Percentiles rank a stretch among this genome's conserved stretches.
These are phyloP conservation scores for Trachymyrmex cornetzi DNA, from an alignment of 1,140 invertebrate species.

Conservation along the genomic window DNA sequence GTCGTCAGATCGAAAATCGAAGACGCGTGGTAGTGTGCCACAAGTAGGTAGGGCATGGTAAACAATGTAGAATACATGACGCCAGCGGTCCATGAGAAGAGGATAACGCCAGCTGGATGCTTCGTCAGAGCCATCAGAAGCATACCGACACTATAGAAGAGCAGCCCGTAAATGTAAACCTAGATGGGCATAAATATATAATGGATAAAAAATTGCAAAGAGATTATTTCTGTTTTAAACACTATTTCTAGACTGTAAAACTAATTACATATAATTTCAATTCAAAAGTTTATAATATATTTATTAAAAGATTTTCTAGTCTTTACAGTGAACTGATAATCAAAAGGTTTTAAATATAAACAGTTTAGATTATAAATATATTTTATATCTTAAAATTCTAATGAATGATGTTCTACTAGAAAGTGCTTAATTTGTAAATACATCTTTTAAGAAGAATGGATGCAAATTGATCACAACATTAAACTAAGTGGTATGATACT, in stretches of 20 bases:
- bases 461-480: neutral
- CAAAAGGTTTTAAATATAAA: too few relatives aligned
- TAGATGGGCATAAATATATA: neutral
- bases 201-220: neutral
- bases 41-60: constrained; percentile 97
- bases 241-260: neutral
- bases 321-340: too few relatives aligned
- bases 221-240: neutral
- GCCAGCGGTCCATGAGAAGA: constrained; percentile 96
- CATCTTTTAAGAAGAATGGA: neutral
- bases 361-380: too few relatives aligned
- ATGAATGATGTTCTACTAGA: too few relatives aligned
- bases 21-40: constrained; percentile 96
- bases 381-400: too few relatives aligned
- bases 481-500: neutral
- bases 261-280: neutral
- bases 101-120: constrained; percentile 92
- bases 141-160: constrained; percentile 96
- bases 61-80: constrained; percentile 99
- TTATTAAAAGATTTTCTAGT: too few relatives aligned
- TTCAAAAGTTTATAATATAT: neutral
- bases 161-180: constrained; percentile 96
- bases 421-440: neutral
- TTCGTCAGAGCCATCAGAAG: constrained; percentile 93
- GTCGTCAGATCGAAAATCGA: constrained; percentile 90